Evolutionary conservation across 2,888 invertebrate genomes (phyloP), one percentile per base, ranked within the genome.

Genomic region (Acrobasis consociella): DNA sequence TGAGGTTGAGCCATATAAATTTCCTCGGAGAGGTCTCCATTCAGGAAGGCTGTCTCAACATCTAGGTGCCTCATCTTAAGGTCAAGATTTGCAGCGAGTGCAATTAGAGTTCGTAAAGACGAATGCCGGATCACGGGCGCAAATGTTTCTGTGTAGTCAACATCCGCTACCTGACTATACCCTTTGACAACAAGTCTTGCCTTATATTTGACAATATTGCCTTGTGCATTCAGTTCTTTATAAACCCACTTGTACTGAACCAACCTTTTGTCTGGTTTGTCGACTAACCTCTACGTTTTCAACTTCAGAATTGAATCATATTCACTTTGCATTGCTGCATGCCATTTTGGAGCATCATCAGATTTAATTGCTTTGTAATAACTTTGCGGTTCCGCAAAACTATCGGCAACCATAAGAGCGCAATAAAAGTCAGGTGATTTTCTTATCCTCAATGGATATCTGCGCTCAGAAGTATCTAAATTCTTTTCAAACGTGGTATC

Each of bases 251-350:
- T 65, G 38, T 58, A 61, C 17, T 50, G 37, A 37, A 64, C 16
- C 5, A 53, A 9, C 39, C 17, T 63, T 58, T 38, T 60, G 38
- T 16, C 63, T 49, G 42, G 61, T 52, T 15, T 53, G 15, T 64
- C 62, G 3, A 71, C 69, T 0, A 71, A 7, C 38, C 68, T 69
- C 72, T 71, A 72, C 1, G 71, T 68, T 58, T 69, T 9, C 22
- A 66, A 69, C 0, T 73, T 67, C 5, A 67, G 55, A 53, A 73
- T 69, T 3, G 68, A 60, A 16, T 70, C 42, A 8, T 71, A 39
- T 55, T 73, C 69, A 11, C 72, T 64, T 22, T 51, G 9, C 66
- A 73, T 69, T 0, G 70, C 70, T 17, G 59, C 46, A 15, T 42
- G 0, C 75, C 72, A 75, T 22, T 56, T 46, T 9, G 64, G 61